Base-by-base conservation (phyloP, 2,888 invertebrate genomes). In the Hirudinaria manillensis region DNA sequence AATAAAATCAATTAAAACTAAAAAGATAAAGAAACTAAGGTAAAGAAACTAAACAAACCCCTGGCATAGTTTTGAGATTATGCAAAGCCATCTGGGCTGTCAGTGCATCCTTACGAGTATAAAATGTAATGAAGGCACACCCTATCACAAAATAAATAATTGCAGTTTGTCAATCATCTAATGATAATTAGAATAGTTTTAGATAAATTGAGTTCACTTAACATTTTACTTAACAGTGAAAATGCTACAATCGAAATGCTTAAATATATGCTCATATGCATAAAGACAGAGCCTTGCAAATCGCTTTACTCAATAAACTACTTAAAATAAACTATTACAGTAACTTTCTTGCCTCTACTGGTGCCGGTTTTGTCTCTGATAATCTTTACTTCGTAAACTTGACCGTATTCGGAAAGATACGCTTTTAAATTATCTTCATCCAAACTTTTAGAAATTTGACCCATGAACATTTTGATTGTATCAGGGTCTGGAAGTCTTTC, bases 381-480 rank as follows among this genome's bases (percentile, higher is more conserved):
- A 24, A 76, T 76, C 32, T 74, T 76, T 13, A 70, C 53, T 24
- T 70, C 70, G n/a, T 74, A 68, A n/a, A 76, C 65, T 21, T 75
- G 76, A 6, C 76, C 76, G 38, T 74, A 76, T 3, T 70, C 74
- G n/a, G 75, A 75, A 3, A 76, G 53, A n/a, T 74, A 70, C 13
- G 45, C 53, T 53, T 74, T 76, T 27, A 76, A 45, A 29, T 75
- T 73, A 4, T 76, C 76, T 56, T 74, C 76, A 21, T 74, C 71
- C 56, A 76, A 55, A 16, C 55, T 70, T 61, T 74, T 74, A 24
- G 74, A 74, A 7, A 76, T 76, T 55, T 76, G 76, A 38, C 76
- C 76, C 51, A 76, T 74, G 36, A 76, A 76, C 76, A 76, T 76
- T 55, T 76, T 76, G n/a, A 76, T 76, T 6, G 76, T 61, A 27